A percentile compares a stretch with the other conserved stretches of the same genome.
These are phyloP conservation scores for Apodemus sylvaticus DNA, from an alignment of 2,113 vertebrate species.

Conservation along the genomic window DNA sequence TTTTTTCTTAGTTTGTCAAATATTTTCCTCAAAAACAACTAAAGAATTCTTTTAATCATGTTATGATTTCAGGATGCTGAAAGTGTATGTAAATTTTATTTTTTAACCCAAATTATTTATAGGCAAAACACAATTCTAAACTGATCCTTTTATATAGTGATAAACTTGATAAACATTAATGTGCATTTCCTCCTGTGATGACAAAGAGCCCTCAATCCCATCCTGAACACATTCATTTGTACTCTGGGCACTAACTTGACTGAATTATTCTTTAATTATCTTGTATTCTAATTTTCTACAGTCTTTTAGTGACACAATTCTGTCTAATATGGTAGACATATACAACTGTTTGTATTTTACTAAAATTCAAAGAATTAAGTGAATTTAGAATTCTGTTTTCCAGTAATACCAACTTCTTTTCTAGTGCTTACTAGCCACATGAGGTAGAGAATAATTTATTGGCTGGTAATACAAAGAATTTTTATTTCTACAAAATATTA, in stretches of 20 bases:
- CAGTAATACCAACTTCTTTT: background rate
- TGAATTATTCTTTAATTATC: background rate
- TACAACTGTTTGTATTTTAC: background rate
- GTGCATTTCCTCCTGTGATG: background rate
- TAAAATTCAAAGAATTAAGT: background rate
- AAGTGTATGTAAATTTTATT: background rate
- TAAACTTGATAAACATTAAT: conserved; percentile 4
- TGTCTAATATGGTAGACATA: background rate
- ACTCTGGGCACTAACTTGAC: background rate
- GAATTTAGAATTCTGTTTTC: background rate
- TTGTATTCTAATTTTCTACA: background rate
- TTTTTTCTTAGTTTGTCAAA: conserved; percentile 6
- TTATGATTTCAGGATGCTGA: background rate
- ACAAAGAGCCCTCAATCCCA: background rate
- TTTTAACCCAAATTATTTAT: background rate
- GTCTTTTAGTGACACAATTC: background rate
- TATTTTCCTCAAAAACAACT: background rate
- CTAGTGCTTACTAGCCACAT: background rate
- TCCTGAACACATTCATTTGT: background rate
- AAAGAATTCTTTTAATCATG: background rate
- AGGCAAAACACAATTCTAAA: background rate
- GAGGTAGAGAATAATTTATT: background rate
- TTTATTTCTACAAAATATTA: background rate
- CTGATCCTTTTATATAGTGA: background rate
- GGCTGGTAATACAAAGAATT: background rate